These are phyloP conservation scores for Serranus cabrilla DNA, from an alignment of 2,797 vertebrate species.

Conservation along the genomic window DNA sequence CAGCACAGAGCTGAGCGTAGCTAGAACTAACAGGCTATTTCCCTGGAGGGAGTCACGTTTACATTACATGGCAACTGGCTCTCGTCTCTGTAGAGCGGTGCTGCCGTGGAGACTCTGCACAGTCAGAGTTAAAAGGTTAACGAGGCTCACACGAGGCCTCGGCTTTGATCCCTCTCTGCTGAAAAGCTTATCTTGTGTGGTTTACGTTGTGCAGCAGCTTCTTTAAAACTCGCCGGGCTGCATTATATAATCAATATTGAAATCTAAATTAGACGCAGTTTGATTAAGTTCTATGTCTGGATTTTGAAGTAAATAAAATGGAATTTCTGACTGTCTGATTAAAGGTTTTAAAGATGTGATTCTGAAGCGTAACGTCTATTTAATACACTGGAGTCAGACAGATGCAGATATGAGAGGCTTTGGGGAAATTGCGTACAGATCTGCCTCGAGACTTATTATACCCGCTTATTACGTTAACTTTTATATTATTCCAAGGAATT, in stretches of 20 bases:
- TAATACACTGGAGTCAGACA: constrained; percentile 26
- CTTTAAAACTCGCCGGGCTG: neutral
- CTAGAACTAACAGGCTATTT: constrained; percentile 31
- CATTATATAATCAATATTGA: constrained; percentile 15
- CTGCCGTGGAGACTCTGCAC: constrained; percentile 5
- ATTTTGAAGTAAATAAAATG: constrained; percentile 30
- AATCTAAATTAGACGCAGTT: constrained; percentile 12
- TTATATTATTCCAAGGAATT: constrained; percentile 39
- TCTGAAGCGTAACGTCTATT: constrained; percentile 26
- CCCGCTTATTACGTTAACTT: constrained; percentile 18
- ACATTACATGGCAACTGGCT: constrained; percentile 39
- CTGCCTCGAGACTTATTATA: constrained; percentile 3
- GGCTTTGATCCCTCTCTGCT: constrained; percentile 14
- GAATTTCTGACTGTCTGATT: constrained; percentile 30
- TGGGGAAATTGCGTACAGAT: neutral
- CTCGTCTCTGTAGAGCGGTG: constrained; percentile 22
- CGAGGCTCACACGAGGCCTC: constrained; percentile 6
- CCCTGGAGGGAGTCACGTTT: constrained; percentile 42
- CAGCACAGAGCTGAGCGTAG: constrained; percentile 33
- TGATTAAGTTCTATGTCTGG: constrained; percentile 5
- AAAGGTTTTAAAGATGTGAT: constrained; percentile 38
- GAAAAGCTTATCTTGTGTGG: neutral
- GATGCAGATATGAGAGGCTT: constrained; percentile 36
- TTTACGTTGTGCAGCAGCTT: neutral
- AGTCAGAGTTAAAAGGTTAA: constrained; percentile 19